Conservation (phyloP, 2,797 vertebrate genomes). For the Acanthurus lineatus region DNA sequence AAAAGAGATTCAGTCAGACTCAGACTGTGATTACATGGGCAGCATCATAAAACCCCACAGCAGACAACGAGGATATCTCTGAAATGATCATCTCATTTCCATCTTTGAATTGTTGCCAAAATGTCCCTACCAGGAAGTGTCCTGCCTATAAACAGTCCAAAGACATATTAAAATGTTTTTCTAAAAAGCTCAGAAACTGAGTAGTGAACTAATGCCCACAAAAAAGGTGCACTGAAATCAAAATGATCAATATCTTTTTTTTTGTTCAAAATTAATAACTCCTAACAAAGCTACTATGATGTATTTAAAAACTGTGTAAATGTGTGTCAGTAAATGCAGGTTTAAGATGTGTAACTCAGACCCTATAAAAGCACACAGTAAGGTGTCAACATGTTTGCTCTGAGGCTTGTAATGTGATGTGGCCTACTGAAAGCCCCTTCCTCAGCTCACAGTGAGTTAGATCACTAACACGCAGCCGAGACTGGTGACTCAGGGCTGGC, state of each 20-base stretch:
- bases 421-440: constrained; percentile 4
- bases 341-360: constrained; percentile 1
- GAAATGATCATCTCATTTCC: neutral
- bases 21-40: neutral
- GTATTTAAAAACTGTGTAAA: neutral
- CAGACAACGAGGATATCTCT: neutral
- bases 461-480: constrained; percentile 49
- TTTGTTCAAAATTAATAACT: neutral
- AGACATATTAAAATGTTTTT: neutral
- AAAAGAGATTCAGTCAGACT: neutral
- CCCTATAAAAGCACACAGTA: neutral
- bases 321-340: neutral
- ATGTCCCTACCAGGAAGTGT: neutral
- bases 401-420: neutral
- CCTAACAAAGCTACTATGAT: neutral
- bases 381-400: constrained; percentile 1
- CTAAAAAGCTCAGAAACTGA: neutral
- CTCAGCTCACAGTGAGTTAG: constrained; percentile 41
- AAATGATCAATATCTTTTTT: neutral
- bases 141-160: neutral
- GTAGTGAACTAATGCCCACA: too few species aligned
- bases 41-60: neutral
- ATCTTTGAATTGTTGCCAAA: neutral
- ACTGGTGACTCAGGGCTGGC: constrained; percentile 60
- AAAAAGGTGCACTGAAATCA: neutral